Evolutionary conservation across 2,888 invertebrate species (phyloP).

Genomic region (Eristalinus sepulchralis): DNA sequence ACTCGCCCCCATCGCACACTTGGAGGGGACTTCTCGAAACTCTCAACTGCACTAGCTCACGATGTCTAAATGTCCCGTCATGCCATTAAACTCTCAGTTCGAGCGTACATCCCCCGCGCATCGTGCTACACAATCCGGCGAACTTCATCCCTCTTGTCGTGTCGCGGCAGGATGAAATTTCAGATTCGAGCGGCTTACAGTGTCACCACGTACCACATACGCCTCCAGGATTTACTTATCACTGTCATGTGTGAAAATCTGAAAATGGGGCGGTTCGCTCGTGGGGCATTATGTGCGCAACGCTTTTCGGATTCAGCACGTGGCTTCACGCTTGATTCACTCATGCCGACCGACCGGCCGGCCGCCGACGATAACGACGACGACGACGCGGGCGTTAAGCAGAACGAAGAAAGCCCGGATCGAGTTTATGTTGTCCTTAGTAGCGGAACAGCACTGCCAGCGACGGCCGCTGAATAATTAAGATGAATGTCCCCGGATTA

Average conservation of each 20-base stretch:
- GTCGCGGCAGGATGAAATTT: background rate
- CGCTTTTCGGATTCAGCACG: slow-evolving; percentile 1
- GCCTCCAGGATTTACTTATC: slow-evolving; percentile 16
- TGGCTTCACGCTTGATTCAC: slow-evolving; percentile 8
- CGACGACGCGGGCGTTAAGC: background rate
- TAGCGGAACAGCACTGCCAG: background rate
- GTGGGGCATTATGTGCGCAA: background rate
- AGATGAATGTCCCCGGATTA: background rate
- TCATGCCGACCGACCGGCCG: background rate
- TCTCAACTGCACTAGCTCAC: background rate
- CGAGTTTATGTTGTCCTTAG: background rate
- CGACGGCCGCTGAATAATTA: background rate
- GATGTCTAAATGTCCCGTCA: slow-evolving; percentile 11
- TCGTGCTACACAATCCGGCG: background rate
- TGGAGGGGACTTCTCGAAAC: background rate
- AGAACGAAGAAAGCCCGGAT: background rate
- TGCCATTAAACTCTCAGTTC: slow-evolving; percentile 6
- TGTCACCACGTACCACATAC: background rate
- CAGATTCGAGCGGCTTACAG: background rate
- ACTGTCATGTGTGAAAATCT: slow-evolving; percentile 23
- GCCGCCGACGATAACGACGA: too few relatives aligned
- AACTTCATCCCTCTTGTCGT: background rate
- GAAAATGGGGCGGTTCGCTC: background rate
- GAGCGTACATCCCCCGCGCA: background rate
- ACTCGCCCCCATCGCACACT: background rate